Percentiles rank a stretch among this genome's conserved stretches.
Evolutionary conservation across 2,888 invertebrate genomes (phyloP).

Genomic region (Drosophila seclusa): DNA sequence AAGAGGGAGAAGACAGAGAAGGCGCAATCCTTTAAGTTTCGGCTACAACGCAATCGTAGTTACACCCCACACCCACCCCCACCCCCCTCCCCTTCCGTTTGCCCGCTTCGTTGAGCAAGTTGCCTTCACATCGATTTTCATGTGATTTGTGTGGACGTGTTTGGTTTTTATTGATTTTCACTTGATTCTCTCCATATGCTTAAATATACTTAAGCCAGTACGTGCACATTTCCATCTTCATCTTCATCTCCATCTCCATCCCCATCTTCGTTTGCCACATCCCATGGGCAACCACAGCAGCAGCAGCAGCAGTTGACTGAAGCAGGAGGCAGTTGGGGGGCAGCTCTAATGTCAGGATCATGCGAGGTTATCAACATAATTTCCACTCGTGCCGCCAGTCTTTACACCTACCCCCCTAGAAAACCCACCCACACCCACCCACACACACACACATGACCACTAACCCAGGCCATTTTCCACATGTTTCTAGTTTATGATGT

Average conservation of each 20-base stretch:
- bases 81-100: neutral
- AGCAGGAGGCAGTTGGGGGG: conserved; percentile 18
- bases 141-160: conserved; percentile 80
- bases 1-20: neutral
- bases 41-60: conserved; percentile 51
- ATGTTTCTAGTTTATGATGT: conserved; percentile 77
- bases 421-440: conserved; percentile 2
- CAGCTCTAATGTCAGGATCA: conserved; percentile 79
- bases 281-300: conserved; percentile 38
- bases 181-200: conserved; percentile 80
- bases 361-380: conserved; percentile 80
- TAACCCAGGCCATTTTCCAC: conserved; percentile 47
- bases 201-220: conserved; percentile 80
- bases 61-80: neutral
- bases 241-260: conserved; percentile 42
- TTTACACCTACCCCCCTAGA: neutral
- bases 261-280: conserved; percentile 27
- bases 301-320: neutral
- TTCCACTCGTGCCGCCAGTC: conserved; percentile 56
- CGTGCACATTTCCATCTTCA: conserved; percentile 66
- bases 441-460: conserved; percentile 36
- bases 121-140: conserved; percentile 74
- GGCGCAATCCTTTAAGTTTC: conserved; percentile 66
- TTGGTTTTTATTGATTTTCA: conserved; percentile 81
- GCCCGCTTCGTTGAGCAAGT: neutral